Percentiles rank a stretch among this genome's conserved stretches.
These are phyloP conservation scores for Pica pica DNA, from an alignment of 2,113 vertebrate genomes.

Conservation along the genomic window DNA sequence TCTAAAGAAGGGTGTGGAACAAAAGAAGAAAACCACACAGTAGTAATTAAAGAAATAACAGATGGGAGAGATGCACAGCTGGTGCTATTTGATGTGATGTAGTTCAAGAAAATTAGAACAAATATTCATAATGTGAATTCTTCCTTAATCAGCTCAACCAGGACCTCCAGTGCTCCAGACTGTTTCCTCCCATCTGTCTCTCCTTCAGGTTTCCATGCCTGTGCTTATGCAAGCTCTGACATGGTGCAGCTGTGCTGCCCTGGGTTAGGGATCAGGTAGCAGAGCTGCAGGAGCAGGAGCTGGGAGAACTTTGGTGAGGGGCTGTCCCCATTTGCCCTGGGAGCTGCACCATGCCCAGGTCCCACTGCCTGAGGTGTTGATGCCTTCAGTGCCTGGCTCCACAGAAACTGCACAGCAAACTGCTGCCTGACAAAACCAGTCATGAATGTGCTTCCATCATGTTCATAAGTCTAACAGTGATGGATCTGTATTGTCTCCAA, in stretches of 20 bases:
- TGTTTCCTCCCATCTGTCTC: background rate
- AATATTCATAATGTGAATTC: background rate
- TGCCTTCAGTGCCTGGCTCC: accelerated
- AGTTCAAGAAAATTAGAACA: background rate
- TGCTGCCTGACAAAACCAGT: background rate
- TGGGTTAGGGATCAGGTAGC: background rate
- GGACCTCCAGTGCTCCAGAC: background rate
- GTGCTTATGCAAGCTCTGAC: background rate
- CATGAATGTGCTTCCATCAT: background rate
- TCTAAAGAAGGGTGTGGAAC: background rate
- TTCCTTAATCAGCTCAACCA: background rate
- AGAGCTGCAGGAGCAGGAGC: background rate
- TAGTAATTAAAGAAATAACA: background rate
- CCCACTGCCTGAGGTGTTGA: too few species aligned
- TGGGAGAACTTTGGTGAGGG: background rate
- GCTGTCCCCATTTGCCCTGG: background rate
- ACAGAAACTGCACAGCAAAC: background rate
- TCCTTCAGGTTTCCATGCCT: background rate
- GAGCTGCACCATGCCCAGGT: background rate
- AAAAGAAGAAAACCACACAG: background rate
- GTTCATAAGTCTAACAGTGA: background rate
- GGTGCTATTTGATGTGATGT: background rate
- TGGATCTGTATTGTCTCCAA: background rate
- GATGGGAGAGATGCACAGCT: background rate
- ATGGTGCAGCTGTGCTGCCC: background rate